Evolutionary conservation across 2,113 vertebrate species (phyloP).

Genomic region (Thomomys bottae): DNA sequence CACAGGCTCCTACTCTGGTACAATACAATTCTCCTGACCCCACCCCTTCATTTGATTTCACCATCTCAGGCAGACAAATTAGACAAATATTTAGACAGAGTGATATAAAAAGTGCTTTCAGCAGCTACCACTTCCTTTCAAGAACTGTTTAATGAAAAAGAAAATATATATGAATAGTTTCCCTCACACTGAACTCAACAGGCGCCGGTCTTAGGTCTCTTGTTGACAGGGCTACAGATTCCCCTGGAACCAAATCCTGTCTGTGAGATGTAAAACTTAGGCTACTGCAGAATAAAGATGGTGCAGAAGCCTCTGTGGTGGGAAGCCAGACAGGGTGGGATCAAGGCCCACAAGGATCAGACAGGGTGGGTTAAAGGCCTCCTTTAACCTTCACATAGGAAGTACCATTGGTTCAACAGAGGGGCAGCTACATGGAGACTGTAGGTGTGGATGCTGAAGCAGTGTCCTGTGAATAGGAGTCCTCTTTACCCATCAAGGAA

Average conservation of each 20-base stretch:
- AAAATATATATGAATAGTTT: conserved; percentile 82
- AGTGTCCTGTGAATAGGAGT: background rate
- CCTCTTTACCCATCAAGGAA: background rate
- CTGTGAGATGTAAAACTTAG: conserved; percentile 58
- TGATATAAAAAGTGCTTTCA: conserved; percentile 81
- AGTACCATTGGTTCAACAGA: background rate
- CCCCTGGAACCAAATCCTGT: conserved; percentile 56
- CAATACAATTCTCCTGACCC: background rate
- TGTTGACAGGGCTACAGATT: conserved; percentile 74
- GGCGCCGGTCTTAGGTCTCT: conserved; percentile 57
- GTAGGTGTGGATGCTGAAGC: accelerated
- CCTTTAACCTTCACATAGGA: conserved; percentile 1
- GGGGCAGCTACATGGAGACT: background rate
- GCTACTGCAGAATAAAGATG: conserved; percentile 19
- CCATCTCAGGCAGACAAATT: conserved; percentile 73
- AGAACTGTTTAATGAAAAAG: conserved; percentile 78
- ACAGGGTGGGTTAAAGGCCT: background rate
- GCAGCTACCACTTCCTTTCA: conserved; percentile 79
- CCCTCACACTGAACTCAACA: conserved; percentile 76
- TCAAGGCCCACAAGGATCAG: too few species aligned
- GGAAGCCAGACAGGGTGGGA: background rate
- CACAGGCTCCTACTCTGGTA: background rate
- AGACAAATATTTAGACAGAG: conserved; percentile 86
- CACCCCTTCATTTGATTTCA: conserved; percentile 58
- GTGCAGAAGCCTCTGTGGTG: conserved; percentile 43